A percentile compares a stretch with the other conserved stretches of the same genome.
Evolutionary conservation across 2,113 vertebrate species (phyloP).

Genomic region (Ailuropoda melanoleuca): DNA sequence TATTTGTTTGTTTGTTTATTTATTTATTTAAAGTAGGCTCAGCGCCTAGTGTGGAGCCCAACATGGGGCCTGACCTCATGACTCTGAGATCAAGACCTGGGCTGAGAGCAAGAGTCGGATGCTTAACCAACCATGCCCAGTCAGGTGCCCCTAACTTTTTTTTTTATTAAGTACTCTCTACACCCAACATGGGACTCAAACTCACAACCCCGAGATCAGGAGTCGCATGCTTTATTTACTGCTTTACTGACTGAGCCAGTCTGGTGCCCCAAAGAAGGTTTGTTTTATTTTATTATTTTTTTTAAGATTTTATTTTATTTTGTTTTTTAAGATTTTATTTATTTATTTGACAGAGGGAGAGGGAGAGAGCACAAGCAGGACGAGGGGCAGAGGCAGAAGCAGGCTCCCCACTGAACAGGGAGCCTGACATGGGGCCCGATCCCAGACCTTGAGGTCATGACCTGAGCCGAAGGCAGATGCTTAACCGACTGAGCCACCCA

Average conservation of each 20-base stretch:
- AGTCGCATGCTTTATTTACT: too few relatives aligned
- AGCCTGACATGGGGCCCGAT: background rate
- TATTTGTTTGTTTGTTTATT: too few relatives aligned
- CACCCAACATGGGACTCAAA: background rate
- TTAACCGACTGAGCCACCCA: background rate
- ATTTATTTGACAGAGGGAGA: too few relatives aligned
- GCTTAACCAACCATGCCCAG: background rate
- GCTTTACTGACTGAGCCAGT: too few relatives aligned
- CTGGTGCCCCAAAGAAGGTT: too few relatives aligned
- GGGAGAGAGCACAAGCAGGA: too few relatives aligned
- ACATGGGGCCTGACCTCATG: background rate
- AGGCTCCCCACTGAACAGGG: too few relatives aligned
- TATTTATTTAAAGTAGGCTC: background rate
- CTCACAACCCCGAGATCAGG: too few relatives aligned
- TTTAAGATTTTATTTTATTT: too few relatives aligned
- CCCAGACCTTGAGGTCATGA: background rate
- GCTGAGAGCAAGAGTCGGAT: background rate
- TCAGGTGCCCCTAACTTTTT: background rate
- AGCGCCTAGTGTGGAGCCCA: background rate
- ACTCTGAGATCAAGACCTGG: background rate
- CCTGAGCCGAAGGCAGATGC: background rate
- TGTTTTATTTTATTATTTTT: too few relatives aligned
- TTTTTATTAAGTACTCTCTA: background rate
- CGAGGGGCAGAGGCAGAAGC: too few relatives aligned
- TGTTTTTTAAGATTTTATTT: too few relatives aligned